These are phyloP conservation scores for Colletes collaris DNA, from an alignment of 2,888 invertebrate genomes.

Conservation along the genomic window DNA sequence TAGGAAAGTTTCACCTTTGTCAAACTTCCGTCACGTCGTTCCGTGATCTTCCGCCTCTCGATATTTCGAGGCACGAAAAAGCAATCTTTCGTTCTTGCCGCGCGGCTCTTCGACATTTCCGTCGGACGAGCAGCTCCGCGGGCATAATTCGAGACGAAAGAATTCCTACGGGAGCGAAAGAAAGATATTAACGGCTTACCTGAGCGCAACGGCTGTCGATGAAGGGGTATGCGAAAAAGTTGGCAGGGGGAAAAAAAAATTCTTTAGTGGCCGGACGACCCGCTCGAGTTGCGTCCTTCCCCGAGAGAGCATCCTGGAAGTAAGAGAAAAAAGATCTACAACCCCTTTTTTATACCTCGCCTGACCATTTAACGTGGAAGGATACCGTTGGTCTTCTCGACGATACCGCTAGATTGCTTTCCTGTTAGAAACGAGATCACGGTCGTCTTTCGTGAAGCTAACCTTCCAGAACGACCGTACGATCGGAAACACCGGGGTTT, in stretches of 20 bases:
- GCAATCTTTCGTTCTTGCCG: no score
- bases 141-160: not conserved
- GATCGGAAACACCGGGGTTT: not conserved
- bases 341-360: conserved; percentile 55
- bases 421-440: conserved; percentile 57
- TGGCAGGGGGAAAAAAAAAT: conserved; percentile 33
- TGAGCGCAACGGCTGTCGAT: conserved; percentile 3
- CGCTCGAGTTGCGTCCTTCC: conserved; percentile 30
- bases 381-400: conserved; percentile 52
- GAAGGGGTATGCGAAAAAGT: conserved; percentile 29
- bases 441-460: conserved; percentile 42
- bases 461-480: conserved; percentile 27
- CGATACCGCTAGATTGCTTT: conserved; percentile 57
- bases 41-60: not conserved
- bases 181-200: conserved; percentile 12
- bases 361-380: conserved; percentile 48
- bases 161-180: conserved; percentile 19
- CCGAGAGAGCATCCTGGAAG: conserved; percentile 10
- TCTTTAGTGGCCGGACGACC: conserved; percentile 10
- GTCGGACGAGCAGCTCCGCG: not conserved
- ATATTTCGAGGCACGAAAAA: no score
- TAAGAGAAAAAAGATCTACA: conserved; percentile 40
- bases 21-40: not conserved
- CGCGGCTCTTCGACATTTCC: not conserved
- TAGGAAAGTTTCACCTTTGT: conserved; percentile 37